These are phyloP conservation scores for Myotis myotis DNA, from an alignment of 2,797 vertebrate genomes.

Conservation along the genomic window DNA sequence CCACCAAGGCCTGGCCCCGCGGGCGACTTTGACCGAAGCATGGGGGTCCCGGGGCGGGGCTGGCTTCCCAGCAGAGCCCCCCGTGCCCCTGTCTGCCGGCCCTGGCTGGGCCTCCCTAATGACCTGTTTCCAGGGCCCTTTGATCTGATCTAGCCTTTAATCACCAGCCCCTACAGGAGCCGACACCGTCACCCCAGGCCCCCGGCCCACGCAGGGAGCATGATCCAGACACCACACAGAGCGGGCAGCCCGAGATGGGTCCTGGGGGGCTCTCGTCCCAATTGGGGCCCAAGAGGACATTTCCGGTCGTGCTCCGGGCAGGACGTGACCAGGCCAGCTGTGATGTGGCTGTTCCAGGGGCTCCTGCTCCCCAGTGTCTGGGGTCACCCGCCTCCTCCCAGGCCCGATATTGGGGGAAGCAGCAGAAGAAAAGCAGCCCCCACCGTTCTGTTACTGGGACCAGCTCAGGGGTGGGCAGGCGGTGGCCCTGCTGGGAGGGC, in stretches of 20 bases:
- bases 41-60: not conserved
- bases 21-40: not conserved
- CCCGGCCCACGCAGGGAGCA: not conserved
- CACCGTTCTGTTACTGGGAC: fast-evolving
- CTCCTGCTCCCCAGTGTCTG: no score
- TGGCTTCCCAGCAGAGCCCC: not conserved
- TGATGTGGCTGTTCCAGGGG: not conserved
- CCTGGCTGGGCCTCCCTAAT: not conserved
- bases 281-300: not conserved
- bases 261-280: not conserved
- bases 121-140: not conserved
- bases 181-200: no score
- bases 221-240: no score
- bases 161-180: not conserved
- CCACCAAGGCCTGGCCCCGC: not conserved
- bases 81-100: not conserved
- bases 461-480: fast-evolving
- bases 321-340: not conserved
- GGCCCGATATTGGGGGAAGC: not conserved
- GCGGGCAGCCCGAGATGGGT: not conserved
- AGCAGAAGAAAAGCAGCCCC: not conserved
- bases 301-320: not conserved
- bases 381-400: not conserved
- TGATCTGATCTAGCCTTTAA: constrained; percentile 25
- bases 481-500: not conserved